phyloP scores from a whole-genome alignment of 2,888 invertebrate species.

The Drosophila vallismaia region DNA sequence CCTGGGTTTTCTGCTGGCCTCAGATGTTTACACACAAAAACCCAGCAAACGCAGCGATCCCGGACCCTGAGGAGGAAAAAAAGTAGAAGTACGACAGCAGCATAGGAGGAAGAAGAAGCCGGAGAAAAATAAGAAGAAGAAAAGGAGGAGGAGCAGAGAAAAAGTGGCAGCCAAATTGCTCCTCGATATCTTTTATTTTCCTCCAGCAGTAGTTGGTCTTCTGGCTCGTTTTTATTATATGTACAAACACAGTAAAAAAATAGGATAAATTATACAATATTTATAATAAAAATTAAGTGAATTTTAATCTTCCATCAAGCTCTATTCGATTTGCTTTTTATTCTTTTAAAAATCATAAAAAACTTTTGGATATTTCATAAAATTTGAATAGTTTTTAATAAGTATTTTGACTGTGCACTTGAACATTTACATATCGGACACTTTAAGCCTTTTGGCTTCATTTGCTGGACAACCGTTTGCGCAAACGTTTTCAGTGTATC shows the following conservation, averaged over 20 bases:
- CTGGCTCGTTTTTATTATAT: slow-evolving; percentile 58
- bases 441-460: slow-evolving; percentile 75
- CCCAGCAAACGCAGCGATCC: slow-evolving; percentile 44
- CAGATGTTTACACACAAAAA: slow-evolving; percentile 67
- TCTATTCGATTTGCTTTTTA: too few relatives aligned
- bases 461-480: slow-evolving; percentile 75
- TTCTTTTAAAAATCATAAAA: too few relatives aligned
- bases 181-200: slow-evolving; percentile 79
- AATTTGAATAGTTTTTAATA: background rate
- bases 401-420: slow-evolving; percentile 4
- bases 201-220: slow-evolving; percentile 62
- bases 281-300: background rate
- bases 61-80: slow-evolving; percentile 27
- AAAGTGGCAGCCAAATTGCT: slow-evolving; percentile 80
- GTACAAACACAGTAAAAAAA: slow-evolving; percentile 42
- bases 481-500: slow-evolving; percentile 59
- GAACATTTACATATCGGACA: slow-evolving; percentile 17
- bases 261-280: background rate
- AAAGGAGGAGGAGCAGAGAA: slow-evolving; percentile 51
- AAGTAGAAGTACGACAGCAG: slow-evolving; percentile 11
- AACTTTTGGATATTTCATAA: background rate
- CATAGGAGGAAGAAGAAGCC: slow-evolving; percentile 2
- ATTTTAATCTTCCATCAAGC: background rate
- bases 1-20: slow-evolving; percentile 61
- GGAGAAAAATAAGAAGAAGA: slow-evolving; percentile 1